Conservation (phyloP, 2,113 vertebrate species). For the Entomyzon cyanotis region DNA sequence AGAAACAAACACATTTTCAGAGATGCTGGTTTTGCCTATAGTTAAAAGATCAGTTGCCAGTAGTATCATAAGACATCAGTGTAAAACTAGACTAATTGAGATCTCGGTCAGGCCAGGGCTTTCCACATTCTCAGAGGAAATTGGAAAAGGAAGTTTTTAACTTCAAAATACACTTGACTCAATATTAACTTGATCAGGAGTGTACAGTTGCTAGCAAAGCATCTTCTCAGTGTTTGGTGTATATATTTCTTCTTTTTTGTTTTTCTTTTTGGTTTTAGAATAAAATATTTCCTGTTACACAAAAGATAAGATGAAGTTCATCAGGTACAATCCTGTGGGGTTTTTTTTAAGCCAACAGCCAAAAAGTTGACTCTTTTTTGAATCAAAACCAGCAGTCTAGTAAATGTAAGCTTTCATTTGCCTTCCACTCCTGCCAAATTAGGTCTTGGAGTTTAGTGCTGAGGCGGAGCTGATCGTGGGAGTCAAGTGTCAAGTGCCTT, state of each 20-base stretch:
- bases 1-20: neutral
- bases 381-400: neutral
- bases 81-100: neutral
- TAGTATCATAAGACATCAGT: neutral
- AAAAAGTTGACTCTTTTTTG: neutral
- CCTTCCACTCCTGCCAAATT: neutral
- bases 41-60: neutral
- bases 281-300: neutral
- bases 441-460: neutral
- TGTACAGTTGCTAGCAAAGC: neutral
- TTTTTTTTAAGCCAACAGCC: neutral
- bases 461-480: neutral
- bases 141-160: neutral
- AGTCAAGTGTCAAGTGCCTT: neutral
- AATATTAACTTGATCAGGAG: neutral
- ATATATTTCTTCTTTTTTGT: neutral
- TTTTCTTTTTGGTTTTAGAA: neutral
- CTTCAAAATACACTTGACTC: neutral
- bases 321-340: fast-evolving
- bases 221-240: neutral
- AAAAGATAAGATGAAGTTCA: neutral
- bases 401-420: neutral
- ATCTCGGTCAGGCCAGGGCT: neutral
- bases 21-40: neutral
- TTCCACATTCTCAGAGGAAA: neutral